Evolutionary conservation across 2,113 vertebrate genomes (phyloP).

Genomic region (Otis tarda): DNA sequence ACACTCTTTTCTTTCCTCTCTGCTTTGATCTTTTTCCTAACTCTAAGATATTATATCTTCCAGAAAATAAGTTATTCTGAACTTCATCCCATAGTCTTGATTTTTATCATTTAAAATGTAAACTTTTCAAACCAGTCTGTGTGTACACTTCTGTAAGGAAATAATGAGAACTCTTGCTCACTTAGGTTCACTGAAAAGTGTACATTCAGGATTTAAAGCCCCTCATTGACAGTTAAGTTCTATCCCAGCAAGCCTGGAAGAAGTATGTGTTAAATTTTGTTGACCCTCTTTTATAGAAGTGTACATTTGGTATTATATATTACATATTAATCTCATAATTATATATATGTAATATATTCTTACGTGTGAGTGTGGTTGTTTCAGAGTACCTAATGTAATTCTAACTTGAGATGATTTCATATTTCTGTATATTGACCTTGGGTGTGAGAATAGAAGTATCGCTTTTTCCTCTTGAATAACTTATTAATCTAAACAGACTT

Average conservation of each 20-base stretch:
- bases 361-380: background rate
- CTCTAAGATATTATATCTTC: background rate
- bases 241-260: background rate
- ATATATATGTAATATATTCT: background rate
- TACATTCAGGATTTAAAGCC: background rate
- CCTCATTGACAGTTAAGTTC: accelerated
- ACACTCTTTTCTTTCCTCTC: background rate
- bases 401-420: background rate
- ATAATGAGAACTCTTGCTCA: background rate
- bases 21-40: background rate
- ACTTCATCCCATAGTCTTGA: background rate
- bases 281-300: background rate
- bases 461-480: background rate
- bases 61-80: background rate
- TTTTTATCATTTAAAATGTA: background rate
- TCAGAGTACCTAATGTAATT: background rate
- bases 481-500: background rate
- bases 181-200: background rate
- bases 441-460: background rate
- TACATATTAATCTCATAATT: background rate
- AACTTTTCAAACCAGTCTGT: background rate
- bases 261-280: background rate
- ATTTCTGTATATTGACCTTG: background rate
- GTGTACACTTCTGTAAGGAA: background rate
- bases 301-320: background rate